phyloP scores from a whole-genome alignment of 2,113 vertebrate species.

The Taxidea taxus region DNA sequence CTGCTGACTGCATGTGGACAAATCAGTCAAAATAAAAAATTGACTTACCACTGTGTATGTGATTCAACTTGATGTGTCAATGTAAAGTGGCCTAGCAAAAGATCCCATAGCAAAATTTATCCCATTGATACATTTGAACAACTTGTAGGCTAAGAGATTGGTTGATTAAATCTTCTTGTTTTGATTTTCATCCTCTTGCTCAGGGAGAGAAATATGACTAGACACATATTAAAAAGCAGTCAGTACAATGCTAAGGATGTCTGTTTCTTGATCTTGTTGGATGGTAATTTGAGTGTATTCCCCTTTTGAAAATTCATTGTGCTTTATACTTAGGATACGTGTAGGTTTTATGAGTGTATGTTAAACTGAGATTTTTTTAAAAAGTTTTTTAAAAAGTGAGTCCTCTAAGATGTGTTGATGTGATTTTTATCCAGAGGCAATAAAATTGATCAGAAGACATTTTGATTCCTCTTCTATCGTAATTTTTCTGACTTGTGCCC shows the following conservation, averaged over 20 bases:
- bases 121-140: neutral
- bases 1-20: neutral
- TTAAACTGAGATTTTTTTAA: neutral
- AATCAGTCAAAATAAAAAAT: conserved; percentile 17
- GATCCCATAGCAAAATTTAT: neutral
- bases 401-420: neutral
- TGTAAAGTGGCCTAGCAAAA: neutral
- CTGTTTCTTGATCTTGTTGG: neutral
- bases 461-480: neutral
- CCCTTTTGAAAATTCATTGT: neutral
- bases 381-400: neutral
- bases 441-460: conserved; percentile 4
- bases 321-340: neutral
- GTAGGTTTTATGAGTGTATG: neutral
- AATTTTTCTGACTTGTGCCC: neutral
- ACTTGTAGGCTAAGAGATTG: neutral
- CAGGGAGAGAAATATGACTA: neutral
- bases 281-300: neutral
- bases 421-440: conserved; percentile 17
- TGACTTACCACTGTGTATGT: neutral
- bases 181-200: neutral
- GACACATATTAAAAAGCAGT: neutral
- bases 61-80: neutral
- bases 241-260: neutral
- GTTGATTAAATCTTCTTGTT: neutral